Conservation (phyloP, 2,888 invertebrate species). For the Cosmopolites sordidus region DNA sequence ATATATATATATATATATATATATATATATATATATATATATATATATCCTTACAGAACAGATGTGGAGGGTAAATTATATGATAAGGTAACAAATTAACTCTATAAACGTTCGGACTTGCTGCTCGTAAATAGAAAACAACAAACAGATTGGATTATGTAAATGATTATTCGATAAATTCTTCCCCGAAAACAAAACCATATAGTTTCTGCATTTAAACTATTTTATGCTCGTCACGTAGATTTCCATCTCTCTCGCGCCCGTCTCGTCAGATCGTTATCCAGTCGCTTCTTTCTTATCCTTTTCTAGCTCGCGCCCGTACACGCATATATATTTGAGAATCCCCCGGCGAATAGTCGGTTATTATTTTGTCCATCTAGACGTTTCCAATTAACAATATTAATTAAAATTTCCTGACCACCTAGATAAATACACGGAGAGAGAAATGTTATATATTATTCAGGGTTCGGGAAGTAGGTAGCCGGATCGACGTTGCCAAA, state of each 20-base stretch:
- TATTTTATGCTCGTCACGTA: constrained; percentile 4
- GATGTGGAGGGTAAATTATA: too few species aligned
- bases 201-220: constrained; percentile 4
- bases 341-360: constrained; percentile 35
- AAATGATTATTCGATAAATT: constrained; percentile 1
- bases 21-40: too few species aligned
- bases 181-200: neutral
- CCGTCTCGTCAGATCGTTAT: neutral
- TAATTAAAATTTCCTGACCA: constrained; percentile 44
- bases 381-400: constrained; percentile 44
- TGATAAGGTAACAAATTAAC: too few species aligned
- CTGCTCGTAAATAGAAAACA: neutral
- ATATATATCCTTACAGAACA: too few species aligned
- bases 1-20: too few species aligned
- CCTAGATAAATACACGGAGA: constrained; percentile 41
- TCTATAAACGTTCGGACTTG: too few species aligned
- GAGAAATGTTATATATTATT: constrained; percentile 33
- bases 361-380: constrained; percentile 42
- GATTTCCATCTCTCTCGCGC: constrained; percentile 1
- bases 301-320: constrained; percentile 7
- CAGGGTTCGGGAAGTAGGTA: constrained; percentile 18
- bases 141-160: neutral
- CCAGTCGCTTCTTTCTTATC: neutral
- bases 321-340: constrained; percentile 28
- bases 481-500: constrained; percentile 15